Evolutionary conservation across 2,113 vertebrate genomes (phyloP).

Genomic region (Cathartes aura): DNA sequence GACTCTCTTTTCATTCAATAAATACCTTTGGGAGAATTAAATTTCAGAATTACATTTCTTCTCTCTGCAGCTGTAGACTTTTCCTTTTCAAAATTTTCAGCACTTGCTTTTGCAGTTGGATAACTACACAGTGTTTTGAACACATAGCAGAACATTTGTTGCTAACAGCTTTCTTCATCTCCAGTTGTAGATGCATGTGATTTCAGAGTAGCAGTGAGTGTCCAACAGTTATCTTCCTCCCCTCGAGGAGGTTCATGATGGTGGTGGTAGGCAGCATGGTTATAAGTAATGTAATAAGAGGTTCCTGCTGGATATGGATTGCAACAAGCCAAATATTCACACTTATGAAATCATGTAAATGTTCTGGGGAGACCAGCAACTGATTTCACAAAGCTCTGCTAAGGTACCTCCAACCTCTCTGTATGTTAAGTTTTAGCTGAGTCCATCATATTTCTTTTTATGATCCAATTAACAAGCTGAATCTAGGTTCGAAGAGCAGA

Average conservation of each 20-base stretch:
- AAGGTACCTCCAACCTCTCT: not conserved
- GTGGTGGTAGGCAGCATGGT: not conserved
- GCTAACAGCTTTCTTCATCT: not conserved
- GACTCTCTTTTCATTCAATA: not conserved
- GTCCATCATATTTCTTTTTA: not conserved
- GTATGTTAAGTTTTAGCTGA: not conserved
- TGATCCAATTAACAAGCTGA: not conserved
- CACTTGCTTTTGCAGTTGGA: not conserved
- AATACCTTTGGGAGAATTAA: not conserved
- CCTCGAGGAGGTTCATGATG: not conserved
- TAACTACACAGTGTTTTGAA: not conserved
- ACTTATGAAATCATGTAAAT: not conserved
- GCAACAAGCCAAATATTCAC: not conserved
- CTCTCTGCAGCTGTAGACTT: not conserved
- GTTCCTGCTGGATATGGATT: not conserved
- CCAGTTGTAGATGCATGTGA: accelerated
- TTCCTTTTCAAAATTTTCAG: not conserved
- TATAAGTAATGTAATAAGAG: no score
- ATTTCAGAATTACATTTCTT: not conserved
- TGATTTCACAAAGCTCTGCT: not conserved
- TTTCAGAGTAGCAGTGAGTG: not conserved
- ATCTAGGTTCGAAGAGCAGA: not conserved
- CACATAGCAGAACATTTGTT: accelerated
- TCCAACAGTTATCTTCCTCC: not conserved
- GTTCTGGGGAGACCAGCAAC: not conserved